phyloP scores from a whole-genome alignment of 92 coral and sea anemone genomes.

The Micromussa lordhowensis region DNA sequence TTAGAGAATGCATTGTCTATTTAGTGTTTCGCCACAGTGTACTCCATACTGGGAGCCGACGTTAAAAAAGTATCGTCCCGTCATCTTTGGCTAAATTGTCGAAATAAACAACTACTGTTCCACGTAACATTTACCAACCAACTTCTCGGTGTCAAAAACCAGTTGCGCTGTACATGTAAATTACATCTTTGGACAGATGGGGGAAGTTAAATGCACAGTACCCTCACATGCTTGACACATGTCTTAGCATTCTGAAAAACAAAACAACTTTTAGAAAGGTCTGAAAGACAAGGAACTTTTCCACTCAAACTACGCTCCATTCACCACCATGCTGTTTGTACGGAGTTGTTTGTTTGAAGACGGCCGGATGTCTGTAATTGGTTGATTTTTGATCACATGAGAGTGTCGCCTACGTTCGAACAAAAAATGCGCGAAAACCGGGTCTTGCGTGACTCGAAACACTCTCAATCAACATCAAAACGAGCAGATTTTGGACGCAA shows the following conservation, averaged over 20 bases:
- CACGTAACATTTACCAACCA: constrained; percentile 32
- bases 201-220: background rate
- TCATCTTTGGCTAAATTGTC: constrained; percentile 33
- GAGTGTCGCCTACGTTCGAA: constrained; percentile 26
- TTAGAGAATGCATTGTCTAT: constrained; percentile 60
- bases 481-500: constrained; percentile 1
- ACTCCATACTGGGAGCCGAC: constrained; percentile 47
- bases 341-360: constrained; percentile 42
- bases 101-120: constrained; percentile 28
- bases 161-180: constrained; percentile 19
- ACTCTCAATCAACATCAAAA: constrained; percentile 28
- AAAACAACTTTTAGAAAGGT: constrained; percentile 4
- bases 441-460: background rate
- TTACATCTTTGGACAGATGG: constrained; percentile 27
- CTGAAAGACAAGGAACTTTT: constrained; percentile 7
- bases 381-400: constrained; percentile 45
- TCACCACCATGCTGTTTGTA: constrained; percentile 50
- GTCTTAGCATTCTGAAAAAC: background rate
- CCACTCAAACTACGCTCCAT: constrained; percentile 13
- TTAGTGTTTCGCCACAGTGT: constrained; percentile 16
- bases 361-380: constrained; percentile 34
- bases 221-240: constrained; percentile 7
- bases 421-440: constrained; percentile 53
- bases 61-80: constrained; percentile 20
- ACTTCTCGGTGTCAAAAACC: constrained; percentile 2